These are phyloP conservation scores for Setipinna tenuifilis DNA, from an alignment of 2,797 vertebrate species.

Conservation along the genomic window DNA sequence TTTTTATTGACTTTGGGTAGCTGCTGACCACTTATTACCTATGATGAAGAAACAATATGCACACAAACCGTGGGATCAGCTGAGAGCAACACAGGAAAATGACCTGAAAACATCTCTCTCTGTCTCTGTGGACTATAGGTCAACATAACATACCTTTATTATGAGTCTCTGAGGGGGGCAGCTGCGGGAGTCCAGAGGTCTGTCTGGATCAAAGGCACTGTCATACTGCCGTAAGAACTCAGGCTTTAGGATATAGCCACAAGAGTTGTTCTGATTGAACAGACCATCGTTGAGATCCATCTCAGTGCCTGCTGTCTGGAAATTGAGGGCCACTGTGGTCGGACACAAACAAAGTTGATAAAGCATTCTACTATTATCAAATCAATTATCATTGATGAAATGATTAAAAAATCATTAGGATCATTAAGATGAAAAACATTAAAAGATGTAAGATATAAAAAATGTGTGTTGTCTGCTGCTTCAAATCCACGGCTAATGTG, in stretches of 20 bases:
- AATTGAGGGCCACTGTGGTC: conserved; percentile 89
- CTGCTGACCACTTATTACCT: conserved; percentile 95
- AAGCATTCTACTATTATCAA: neutral
- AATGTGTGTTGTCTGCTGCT: neutral
- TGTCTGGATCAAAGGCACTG: conserved; percentile 80
- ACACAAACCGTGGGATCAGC: conserved; percentile 20
- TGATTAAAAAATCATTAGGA: too few relatives aligned
- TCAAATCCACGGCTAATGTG: neutral
- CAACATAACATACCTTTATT: conserved; percentile 78
- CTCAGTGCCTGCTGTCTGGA: conserved; percentile 91
- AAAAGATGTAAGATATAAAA: neutral
- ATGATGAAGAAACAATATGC: conserved; percentile 52
- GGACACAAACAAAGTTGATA: neutral
- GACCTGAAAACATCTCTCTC: neutral
- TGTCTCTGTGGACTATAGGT: neutral
- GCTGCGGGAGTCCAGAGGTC: conserved; percentile 62
- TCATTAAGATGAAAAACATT: too few relatives aligned
- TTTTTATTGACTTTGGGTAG: conserved; percentile 91
- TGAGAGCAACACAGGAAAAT: neutral
- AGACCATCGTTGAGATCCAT: conserved; percentile 95
- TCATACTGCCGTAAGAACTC: conserved; percentile 80
- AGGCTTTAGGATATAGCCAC: conserved; percentile 90
- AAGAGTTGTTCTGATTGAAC: conserved; percentile 85
- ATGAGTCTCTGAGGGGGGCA: conserved; percentile 72
- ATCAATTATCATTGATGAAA: too few relatives aligned